Evolutionary conservation across 2,888 invertebrate species (phyloP).

Genomic region (Patella pellucida): DNA sequence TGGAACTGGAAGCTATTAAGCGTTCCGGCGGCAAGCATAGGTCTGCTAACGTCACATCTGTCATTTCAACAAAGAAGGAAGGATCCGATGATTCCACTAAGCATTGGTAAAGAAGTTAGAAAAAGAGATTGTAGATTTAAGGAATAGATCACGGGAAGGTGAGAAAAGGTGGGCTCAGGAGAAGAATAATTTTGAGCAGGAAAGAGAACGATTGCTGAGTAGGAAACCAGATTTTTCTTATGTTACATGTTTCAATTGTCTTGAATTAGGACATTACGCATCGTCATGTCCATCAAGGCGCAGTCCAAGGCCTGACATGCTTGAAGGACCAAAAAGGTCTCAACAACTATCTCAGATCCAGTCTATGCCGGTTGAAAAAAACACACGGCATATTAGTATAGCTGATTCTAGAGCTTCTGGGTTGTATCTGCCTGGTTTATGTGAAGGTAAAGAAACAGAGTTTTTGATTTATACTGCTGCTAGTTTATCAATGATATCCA

Average conservation of each 20-base stretch:
- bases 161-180: background rate
- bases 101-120: background rate
- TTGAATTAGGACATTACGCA: background rate
- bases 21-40: background rate
- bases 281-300: background rate
- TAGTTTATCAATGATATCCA: no score
- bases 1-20: conserved; percentile 2
- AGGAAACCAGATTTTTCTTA: background rate
- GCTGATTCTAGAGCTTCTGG: no score
- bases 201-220: background rate
- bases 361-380: no score
- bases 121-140: background rate
- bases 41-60: background rate
- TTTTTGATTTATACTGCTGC: no score
- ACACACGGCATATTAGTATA: no score
- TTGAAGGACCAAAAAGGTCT: no score
- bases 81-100: background rate
- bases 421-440: no score
- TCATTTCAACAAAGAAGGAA: background rate
- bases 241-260: background rate
- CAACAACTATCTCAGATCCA: no score
- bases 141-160: background rate
- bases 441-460: no score
- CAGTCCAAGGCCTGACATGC: background rate
- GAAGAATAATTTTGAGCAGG: background rate